Conservation (phyloP, 2,888 invertebrate genomes). For the Chaetogeoica ovagalla region DNA sequence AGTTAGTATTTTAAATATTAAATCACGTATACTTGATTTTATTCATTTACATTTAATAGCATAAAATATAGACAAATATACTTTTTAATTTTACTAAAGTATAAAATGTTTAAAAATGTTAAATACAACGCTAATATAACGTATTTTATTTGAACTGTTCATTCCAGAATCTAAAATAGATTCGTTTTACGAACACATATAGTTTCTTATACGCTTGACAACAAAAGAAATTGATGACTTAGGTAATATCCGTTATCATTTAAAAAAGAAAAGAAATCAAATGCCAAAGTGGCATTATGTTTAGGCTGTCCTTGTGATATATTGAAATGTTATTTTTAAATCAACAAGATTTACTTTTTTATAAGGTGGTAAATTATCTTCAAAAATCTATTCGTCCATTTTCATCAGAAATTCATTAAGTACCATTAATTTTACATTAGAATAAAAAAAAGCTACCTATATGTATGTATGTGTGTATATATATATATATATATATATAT, state of each 20-base stretch:
- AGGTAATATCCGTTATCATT: constrained; percentile 39
- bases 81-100: not conserved
- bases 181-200: constrained; percentile 8
- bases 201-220: constrained; percentile 21
- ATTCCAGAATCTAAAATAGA: constrained; percentile 7
- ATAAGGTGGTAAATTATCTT: not conserved
- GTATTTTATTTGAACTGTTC: not conserved
- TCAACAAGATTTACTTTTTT: not conserved
- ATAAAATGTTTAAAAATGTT: not conserved
- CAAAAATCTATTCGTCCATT: not conserved
- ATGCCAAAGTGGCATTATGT: constrained; percentile 33
- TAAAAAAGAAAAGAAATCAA: constrained; percentile 32
- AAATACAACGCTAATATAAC: not conserved
- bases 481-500: not conserved
- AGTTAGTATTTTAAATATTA: too few relatives aligned
- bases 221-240: constrained; percentile 30
- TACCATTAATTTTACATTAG: constrained; percentile 8
- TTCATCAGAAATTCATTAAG: not conserved
- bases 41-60: too few relatives aligned
- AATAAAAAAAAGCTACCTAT: not conserved
- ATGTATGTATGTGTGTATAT: not conserved
- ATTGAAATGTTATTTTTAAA: constrained; percentile 35
- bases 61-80: too few relatives aligned
- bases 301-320: constrained; percentile 31
- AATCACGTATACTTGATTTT: too few relatives aligned